These are phyloP conservation scores for Frankliniella intonsa DNA, from an alignment of 2,888 invertebrate species.

Conservation along the genomic window DNA sequence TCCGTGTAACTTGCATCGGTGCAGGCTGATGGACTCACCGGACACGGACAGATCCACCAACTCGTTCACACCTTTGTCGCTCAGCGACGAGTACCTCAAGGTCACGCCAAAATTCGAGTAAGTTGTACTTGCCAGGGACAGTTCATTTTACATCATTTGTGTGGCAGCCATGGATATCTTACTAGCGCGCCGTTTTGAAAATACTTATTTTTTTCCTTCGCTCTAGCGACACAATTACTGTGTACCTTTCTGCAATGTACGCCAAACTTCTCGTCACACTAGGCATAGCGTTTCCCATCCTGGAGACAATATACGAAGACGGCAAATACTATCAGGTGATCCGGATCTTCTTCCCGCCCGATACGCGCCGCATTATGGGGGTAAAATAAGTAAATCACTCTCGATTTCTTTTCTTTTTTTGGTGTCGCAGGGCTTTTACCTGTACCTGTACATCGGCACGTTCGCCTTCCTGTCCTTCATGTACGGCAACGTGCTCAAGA, in stretches of 20 bases:
- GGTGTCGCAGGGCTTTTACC: not conserved
- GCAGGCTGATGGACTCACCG: not conserved
- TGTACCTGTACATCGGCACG: slow-evolving; percentile 19
- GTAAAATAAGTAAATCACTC: not conserved
- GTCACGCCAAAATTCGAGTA: slow-evolving; percentile 8
- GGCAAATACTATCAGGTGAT: not conserved
- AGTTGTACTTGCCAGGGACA: not conserved
- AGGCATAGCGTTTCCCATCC: not conserved
- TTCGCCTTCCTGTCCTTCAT: slow-evolving; percentile 13
- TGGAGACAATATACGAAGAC: not conserved
- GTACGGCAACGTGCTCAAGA: slow-evolving; percentile 2
- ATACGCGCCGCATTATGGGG: too few species aligned
- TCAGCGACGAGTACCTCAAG: not conserved
- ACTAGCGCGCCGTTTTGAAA: not conserved
- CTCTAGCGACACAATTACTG: not conserved
- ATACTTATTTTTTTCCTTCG: not conserved
- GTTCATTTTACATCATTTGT: not conserved
- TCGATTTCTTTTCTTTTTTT: not conserved
- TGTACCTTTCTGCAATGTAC: slow-evolving; percentile 5
- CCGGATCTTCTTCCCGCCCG: too few species aligned
- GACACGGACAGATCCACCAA: not conserved
- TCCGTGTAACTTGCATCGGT: too few species aligned
- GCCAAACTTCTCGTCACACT: not conserved
- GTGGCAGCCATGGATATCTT: too few species aligned
- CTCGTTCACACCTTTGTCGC: not conserved